A percentile compares a stretch with the other conserved stretches of the same genome.
phyloP scores from a whole-genome alignment of 2,888 invertebrate genomes.

The Ophonus ardosiacus region DNA sequence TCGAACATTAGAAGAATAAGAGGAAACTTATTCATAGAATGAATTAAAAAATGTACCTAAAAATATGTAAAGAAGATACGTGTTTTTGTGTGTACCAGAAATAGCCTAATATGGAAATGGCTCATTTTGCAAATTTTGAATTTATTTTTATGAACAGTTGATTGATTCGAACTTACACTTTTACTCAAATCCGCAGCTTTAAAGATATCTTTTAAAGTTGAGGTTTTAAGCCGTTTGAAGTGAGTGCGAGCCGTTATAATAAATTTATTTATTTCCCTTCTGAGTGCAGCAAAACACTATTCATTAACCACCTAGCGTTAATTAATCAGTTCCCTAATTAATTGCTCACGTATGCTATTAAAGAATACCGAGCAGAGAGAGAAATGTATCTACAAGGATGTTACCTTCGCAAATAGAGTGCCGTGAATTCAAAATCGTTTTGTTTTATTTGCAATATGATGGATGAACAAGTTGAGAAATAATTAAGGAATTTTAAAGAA shows the following conservation, averaged over 20 bases:
- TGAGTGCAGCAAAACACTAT: constrained; percentile 38
- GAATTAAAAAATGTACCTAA: too few relatives aligned
- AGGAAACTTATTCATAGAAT: too few relatives aligned
- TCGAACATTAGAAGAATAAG: too few relatives aligned
- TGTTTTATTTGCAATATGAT: background rate
- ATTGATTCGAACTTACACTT: too few relatives aligned
- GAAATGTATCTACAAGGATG: background rate
- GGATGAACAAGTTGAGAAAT: background rate
- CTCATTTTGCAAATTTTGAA: too few relatives aligned
- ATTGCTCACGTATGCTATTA: constrained; percentile 60
- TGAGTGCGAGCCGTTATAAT: constrained; percentile 3
- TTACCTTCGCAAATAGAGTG: background rate
- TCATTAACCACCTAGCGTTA: constrained; percentile 53
- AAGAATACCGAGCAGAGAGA: constrained; percentile 13
- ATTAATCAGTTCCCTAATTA: constrained; percentile 61
- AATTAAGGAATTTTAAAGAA: background rate
- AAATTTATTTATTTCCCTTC: constrained; percentile 9
- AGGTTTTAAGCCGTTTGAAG: background rate
- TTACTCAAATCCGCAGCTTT: too few relatives aligned
- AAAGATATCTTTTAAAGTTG: background rate
- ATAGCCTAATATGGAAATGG: too few relatives aligned
- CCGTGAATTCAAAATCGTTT: background rate
- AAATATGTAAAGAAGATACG: too few relatives aligned
- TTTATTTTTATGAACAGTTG: too few relatives aligned
- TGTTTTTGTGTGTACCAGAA: too few relatives aligned